Percentiles rank a stretch among this genome's conserved stretches.
Evolutionary conservation across 2,888 invertebrate genomes (phyloP).

Genomic region (Pheosia gnoma): DNA sequence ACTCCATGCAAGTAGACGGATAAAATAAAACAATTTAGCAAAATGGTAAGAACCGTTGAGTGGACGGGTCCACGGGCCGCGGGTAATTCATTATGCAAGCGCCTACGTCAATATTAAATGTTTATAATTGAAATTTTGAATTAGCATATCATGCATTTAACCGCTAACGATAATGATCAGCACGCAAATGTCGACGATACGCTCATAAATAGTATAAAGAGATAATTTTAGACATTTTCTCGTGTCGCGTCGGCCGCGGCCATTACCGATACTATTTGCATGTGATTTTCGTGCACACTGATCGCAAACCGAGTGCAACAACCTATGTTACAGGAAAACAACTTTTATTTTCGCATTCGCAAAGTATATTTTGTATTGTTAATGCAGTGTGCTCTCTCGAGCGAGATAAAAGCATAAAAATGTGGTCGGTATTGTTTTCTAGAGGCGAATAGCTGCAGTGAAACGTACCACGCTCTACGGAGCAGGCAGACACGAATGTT

Average conservation of each 20-base stretch:
- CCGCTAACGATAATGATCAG: neutral
- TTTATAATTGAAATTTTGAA: neutral
- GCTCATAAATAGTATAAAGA: slow-evolving; percentile 22
- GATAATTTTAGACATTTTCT: slow-evolving; percentile 27
- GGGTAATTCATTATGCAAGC: too few relatives aligned
- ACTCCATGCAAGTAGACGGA: too few relatives aligned
- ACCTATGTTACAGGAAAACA: slow-evolving; percentile 39
- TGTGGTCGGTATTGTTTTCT: slow-evolving; percentile 72
- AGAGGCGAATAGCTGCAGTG: slow-evolving; percentile 79
- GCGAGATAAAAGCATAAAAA: slow-evolving; percentile 75
- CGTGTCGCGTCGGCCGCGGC: slow-evolving; percentile 25
- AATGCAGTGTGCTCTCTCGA: slow-evolving; percentile 59
- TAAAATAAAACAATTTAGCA: too few relatives aligned
- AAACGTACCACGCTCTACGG: slow-evolving; percentile 74
- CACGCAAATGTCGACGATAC: neutral
- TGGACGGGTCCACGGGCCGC: too few relatives aligned
- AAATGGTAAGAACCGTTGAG: too few relatives aligned
- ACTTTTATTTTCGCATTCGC: slow-evolving; percentile 69
- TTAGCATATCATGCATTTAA: slow-evolving; percentile 1
- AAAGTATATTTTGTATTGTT: slow-evolving; percentile 54
- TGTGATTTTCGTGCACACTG: slow-evolving; percentile 32
- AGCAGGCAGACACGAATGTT: slow-evolving; percentile 60
- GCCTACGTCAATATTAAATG: neutral
- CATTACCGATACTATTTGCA: slow-evolving; percentile 32
- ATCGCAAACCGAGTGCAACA: slow-evolving; percentile 22